Conservation (phyloP, 35 echinoderm and acorn worm species). For the Anneissia japonica region DNA sequence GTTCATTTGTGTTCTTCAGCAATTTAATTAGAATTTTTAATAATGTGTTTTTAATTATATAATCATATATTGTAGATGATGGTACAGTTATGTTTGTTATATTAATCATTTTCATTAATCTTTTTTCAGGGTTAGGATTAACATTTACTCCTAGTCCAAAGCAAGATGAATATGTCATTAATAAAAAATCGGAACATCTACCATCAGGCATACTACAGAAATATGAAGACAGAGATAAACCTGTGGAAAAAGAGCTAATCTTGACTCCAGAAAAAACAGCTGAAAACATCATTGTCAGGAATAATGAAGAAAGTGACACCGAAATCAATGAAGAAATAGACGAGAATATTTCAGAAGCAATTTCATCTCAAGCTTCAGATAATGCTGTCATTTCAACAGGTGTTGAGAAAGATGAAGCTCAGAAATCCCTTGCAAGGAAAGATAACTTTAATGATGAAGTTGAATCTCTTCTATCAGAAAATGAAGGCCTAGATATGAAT, state of each 20-base stretch:
- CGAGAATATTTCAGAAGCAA: background rate
- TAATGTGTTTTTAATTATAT: too few species aligned
- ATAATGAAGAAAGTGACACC: too few species aligned
- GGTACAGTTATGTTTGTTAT: background rate
- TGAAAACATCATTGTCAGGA: background rate
- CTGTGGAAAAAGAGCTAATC: background rate
- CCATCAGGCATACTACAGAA: background rate
- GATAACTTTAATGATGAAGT: background rate
- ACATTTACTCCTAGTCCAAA: background rate
- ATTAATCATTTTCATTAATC: background rate
- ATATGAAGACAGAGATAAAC: background rate
- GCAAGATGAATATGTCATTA: background rate
- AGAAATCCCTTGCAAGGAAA: background rate
- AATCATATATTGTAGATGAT: too few species aligned
- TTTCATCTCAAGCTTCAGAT: background rate
- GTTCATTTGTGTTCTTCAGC: too few species aligned
- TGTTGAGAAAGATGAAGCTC: background rate
- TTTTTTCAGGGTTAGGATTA: background rate
- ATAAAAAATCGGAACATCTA: background rate
- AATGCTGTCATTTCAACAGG: background rate
- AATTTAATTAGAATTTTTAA: too few species aligned
- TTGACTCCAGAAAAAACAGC: background rate
- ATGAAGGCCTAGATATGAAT: background rate
- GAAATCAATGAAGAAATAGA: background rate
- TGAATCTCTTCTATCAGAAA: background rate